Conservation (phyloP, 2,888 invertebrate species). For the Cataglyphis albicans region DNA sequence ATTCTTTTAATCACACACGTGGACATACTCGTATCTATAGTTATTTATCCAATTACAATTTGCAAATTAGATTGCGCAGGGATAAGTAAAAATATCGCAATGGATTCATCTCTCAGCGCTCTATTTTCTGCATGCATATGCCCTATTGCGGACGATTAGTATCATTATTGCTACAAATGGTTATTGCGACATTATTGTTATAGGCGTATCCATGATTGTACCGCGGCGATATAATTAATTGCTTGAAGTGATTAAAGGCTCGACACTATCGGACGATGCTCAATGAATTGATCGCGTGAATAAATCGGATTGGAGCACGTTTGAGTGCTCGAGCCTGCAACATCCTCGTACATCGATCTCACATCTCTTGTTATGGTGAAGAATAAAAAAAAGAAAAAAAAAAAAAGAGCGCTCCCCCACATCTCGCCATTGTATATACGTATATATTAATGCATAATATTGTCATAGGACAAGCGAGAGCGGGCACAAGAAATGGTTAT, state of each 20-base stretch:
- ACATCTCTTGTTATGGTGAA: conserved; percentile 24
- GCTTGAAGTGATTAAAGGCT: conserved; percentile 24
- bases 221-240: conserved; percentile 35
- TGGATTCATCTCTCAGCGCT: conserved; percentile 32
- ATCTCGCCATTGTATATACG: conserved; percentile 48
- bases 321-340: background rate
- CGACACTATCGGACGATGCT: background rate
- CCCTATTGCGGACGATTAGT: background rate
- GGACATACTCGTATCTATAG: conserved; percentile 44
- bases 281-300: background rate
- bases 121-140: conserved; percentile 34
- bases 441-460: conserved; percentile 42
- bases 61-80: conserved; percentile 46
- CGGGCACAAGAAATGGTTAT: conserved; percentile 19
- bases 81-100: conserved; percentile 35
- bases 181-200: conserved; percentile 20
- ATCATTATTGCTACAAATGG: conserved; percentile 21
- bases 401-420: conserved; percentile 13
- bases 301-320: conserved; percentile 7
- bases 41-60: conserved; percentile 50
- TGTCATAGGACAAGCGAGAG: conserved; percentile 26
- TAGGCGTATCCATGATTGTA: conserved; percentile 23
- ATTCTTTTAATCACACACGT: conserved; percentile 49
- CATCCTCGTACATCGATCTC: conserved; percentile 16
- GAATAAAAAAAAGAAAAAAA: background rate